phyloP scores from a whole-genome alignment of 2,797 vertebrate species.

The Scleropages formosus region DNA sequence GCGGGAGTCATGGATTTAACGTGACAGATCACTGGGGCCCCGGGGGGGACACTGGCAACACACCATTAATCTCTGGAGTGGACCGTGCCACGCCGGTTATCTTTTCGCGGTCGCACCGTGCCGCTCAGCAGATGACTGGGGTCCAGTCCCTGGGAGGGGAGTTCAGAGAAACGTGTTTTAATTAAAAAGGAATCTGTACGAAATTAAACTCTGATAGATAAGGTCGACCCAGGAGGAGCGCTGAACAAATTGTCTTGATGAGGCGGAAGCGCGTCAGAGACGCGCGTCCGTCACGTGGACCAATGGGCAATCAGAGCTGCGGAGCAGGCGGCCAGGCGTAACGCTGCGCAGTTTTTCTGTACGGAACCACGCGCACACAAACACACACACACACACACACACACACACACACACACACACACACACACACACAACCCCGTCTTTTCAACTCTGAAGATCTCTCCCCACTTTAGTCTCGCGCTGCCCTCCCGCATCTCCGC shows the following conservation, averaged over 20 bases:
- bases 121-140: neutral
- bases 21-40: slow-evolving; percentile 42
- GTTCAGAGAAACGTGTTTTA: slow-evolving; percentile 55
- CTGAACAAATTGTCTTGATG: slow-evolving; percentile 63
- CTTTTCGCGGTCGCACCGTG: slow-evolving; percentile 28
- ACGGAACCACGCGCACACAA: neutral
- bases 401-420: neutral
- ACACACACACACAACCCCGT: no score
- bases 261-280: slow-evolving; percentile 54
- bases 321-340: slow-evolving; percentile 14
- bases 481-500: slow-evolving; percentile 33
- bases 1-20: slow-evolving; percentile 43
- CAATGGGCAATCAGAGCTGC: slow-evolving; percentile 56
- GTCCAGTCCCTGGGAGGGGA: neutral
- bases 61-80: slow-evolving; percentile 61
- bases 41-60: slow-evolving; percentile 39
- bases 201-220: slow-evolving; percentile 71
- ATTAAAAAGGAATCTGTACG: slow-evolving; percentile 65
- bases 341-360: no score
- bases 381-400: neutral
- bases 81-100: slow-evolving; percentile 26
- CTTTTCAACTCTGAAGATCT: slow-evolving; percentile 48
- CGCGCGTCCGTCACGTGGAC: slow-evolving; percentile 44
- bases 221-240: slow-evolving; percentile 59
- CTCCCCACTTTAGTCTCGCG: slow-evolving; percentile 50